Percentiles rank a stretch among this genome's conserved stretches.
Conservation (phyloP, 53 echinoderm and acorn worm genomes). For the Paracentrotus lividus region DNA sequence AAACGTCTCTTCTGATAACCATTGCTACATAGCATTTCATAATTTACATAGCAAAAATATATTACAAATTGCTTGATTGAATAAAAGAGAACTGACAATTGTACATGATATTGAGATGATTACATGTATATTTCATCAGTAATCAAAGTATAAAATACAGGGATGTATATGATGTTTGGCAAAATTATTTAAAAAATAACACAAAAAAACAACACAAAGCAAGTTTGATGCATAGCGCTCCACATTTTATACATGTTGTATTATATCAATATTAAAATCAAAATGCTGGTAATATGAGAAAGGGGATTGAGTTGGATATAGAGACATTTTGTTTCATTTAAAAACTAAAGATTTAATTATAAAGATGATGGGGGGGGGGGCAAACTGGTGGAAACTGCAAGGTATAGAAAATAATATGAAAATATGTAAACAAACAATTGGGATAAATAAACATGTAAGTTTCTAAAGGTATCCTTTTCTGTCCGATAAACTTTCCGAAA, state of each 20-base stretch:
- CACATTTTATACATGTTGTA: background rate
- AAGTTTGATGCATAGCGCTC: background rate
- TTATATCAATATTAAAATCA: background rate
- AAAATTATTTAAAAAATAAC: background rate
- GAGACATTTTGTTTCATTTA: background rate
- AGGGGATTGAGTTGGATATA: background rate
- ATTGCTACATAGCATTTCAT: background rate
- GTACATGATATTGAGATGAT: background rate
- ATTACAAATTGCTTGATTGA: slow-evolving; percentile 4
- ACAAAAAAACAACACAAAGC: background rate
- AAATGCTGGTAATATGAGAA: background rate
- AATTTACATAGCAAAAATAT: slow-evolving; percentile 43
- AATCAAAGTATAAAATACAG: background rate
- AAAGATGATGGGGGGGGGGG: background rate
- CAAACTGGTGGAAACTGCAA: background rate
- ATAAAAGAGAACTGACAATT: background rate
- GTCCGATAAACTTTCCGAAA: background rate
- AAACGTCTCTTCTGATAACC: no score
- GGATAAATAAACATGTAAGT: background rate
- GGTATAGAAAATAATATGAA: background rate
- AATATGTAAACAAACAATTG: background rate
- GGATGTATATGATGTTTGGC: background rate
- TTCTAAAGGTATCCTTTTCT: no score
- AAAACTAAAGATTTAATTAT: background rate
- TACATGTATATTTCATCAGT: background rate